These are phyloP conservation scores for Acheta domesticus DNA, from an alignment of 2,888 invertebrate genomes.

Conservation along the genomic window DNA sequence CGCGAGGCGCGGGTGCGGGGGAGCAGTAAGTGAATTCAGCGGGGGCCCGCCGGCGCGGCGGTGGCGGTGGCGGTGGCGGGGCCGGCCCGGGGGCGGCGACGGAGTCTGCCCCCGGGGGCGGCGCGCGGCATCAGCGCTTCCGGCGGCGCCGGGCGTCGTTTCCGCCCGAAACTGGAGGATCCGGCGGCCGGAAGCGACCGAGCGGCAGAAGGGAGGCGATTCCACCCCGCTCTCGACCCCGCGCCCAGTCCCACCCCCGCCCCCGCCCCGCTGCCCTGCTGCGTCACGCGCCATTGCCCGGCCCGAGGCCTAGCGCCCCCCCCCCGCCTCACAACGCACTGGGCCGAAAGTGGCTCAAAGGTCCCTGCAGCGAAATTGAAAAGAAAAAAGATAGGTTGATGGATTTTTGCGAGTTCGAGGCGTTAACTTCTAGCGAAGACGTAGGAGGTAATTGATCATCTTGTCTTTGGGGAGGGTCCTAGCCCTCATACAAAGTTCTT, in stretches of 20 bases:
- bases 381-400: no score
- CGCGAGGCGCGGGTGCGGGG: neutral
- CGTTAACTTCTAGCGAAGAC: no score
- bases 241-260: neutral
- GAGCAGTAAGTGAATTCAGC: neutral
- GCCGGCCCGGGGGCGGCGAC: neutral
- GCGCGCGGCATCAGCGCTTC: conserved; percentile 1
- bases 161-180: conserved; percentile 1
- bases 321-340: neutral
- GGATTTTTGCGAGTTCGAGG: no score
- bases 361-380: no score
- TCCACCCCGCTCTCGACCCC: neutral
- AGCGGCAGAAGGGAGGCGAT: neutral
- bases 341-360: neutral
- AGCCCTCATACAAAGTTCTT: no score
- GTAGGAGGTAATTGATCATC: no score
- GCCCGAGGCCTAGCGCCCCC: neutral
- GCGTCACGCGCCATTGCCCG: no score
- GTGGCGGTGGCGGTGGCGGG: neutral
- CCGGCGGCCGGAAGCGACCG: neutral
- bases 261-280: no score
- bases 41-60: no score
- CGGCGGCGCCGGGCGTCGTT: neutral
- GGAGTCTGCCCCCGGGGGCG: neutral
- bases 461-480: no score